phyloP scores from a whole-genome alignment of 2,888 invertebrate species.

The Nomada fucata region DNA sequence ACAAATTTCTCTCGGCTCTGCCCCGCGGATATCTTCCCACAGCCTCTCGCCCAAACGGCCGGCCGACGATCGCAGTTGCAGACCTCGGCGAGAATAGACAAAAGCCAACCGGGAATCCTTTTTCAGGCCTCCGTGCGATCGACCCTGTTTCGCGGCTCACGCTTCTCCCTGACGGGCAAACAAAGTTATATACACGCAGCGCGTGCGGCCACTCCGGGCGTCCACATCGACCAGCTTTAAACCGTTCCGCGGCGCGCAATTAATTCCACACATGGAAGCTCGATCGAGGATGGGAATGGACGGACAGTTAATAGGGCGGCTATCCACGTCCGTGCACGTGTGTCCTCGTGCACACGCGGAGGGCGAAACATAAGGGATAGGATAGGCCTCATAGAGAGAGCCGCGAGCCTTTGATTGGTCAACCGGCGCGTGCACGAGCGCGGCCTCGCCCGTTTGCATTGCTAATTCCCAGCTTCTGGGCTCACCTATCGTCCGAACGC shows the following conservation, averaged over 20 bases:
- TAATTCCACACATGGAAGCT: constrained; percentile 54
- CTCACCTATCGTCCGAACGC: constrained; percentile 57
- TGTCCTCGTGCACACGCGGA: not conserved
- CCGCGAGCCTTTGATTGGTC: constrained; percentile 78
- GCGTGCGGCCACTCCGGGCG: constrained; percentile 31
- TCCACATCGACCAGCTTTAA: constrained; percentile 30
- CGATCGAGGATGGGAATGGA: constrained; percentile 47
- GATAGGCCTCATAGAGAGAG: constrained; percentile 72
- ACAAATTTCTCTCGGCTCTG: no score
- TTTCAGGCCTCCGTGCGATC: no score
- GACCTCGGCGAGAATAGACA: no score
- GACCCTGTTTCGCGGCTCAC: no score
- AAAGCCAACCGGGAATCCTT: no score
- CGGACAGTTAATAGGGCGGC: constrained; percentile 61
- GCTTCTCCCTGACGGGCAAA: constrained; percentile 51
- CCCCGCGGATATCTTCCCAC: no score
- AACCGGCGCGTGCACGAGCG: constrained; percentile 73
- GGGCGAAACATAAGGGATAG: constrained; percentile 70
- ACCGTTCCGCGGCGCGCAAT: constrained; percentile 47
- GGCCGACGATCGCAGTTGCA: no score
- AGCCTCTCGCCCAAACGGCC: no score
- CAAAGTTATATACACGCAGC: constrained; percentile 69
- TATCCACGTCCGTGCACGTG: constrained; percentile 30
- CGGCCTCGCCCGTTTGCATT: constrained; percentile 71
- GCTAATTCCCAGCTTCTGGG: constrained; percentile 78